Evolutionary conservation across 2,113 vertebrate species (phyloP).

Genomic region (Hippocampus zosterae): DNA sequence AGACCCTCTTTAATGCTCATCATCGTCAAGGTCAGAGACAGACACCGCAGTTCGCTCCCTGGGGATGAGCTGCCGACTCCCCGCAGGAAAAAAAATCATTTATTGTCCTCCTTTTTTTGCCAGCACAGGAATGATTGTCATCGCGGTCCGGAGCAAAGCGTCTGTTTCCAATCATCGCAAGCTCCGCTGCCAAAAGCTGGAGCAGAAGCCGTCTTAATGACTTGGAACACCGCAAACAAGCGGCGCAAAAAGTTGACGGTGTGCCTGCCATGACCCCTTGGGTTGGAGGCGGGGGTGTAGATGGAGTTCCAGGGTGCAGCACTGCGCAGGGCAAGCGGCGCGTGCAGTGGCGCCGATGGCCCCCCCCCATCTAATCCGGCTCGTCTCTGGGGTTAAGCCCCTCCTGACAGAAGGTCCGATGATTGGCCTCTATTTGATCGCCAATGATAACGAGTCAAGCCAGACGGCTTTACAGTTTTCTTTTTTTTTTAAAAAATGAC

Average conservation of each 20-base stretch:
- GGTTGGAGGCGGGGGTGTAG: conserved; percentile 2
- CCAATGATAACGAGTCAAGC: conserved; percentile 48
- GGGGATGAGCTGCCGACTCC: background rate
- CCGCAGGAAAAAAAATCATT: background rate
- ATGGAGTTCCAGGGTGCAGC: conserved; percentile 12
- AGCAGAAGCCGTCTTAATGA: background rate
- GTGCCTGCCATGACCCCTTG: conserved; percentile 30
- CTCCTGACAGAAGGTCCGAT: conserved; percentile 52
- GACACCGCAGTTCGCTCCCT: background rate
- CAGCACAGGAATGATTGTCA: background rate
- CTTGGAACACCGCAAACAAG: conserved; percentile 20
- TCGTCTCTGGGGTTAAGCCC: conserved; percentile 45
- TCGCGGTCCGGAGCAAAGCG: background rate
- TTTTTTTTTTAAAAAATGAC: conserved; percentile 39
- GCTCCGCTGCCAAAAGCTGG: background rate
- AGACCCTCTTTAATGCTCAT: background rate
- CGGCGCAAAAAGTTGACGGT: conserved; percentile 24
- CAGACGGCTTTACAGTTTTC: conserved; percentile 44
- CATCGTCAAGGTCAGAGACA: conserved; percentile 5
- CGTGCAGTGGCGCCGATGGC: conserved; percentile 43
- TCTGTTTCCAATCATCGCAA: background rate
- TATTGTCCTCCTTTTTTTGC: background rate
- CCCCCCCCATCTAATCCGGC: conserved; percentile 47
- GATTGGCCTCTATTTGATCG: conserved; percentile 54
- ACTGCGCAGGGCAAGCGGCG: conserved; percentile 45